Conservation (phyloP, 2,888 invertebrate species). For the Cryptosula pallasiana region DNA sequence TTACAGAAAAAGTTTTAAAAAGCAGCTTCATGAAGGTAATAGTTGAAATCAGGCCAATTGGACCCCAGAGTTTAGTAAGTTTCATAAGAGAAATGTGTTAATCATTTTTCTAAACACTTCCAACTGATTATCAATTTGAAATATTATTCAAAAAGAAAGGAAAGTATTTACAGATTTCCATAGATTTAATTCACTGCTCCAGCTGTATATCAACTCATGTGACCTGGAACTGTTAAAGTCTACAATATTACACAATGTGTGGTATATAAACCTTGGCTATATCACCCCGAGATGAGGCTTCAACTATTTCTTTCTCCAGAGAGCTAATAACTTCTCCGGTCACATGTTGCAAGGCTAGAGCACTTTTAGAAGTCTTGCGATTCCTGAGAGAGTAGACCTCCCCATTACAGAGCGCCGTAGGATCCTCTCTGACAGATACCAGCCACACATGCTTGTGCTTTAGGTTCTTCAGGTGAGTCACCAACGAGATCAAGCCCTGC, state of each 20-base stretch:
- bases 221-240: too few species aligned
- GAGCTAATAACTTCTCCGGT: background rate
- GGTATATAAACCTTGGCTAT: background rate
- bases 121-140: too few species aligned
- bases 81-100: too few species aligned
- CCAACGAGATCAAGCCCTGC: background rate
- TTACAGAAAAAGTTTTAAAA: too few species aligned
- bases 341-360: background rate
- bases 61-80: too few species aligned
- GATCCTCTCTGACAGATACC: constrained; percentile 4
- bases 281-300: background rate
- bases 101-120: too few species aligned
- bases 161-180: too few species aligned
- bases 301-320: background rate
- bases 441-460: background rate
- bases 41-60: background rate
- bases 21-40: background rate
- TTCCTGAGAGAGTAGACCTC: constrained; percentile 1
- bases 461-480: background rate
- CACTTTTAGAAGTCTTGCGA: background rate
- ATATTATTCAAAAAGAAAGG: too few species aligned
- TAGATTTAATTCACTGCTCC: too few species aligned
- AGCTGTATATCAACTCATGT: too few species aligned
- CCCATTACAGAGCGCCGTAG: background rate
- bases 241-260: too few species aligned